A percentile compares a stretch with the other conserved stretches of the same genome.
Evolutionary conservation across 2,888 invertebrate species (phyloP).

Genomic region (Molorchus minor): DNA sequence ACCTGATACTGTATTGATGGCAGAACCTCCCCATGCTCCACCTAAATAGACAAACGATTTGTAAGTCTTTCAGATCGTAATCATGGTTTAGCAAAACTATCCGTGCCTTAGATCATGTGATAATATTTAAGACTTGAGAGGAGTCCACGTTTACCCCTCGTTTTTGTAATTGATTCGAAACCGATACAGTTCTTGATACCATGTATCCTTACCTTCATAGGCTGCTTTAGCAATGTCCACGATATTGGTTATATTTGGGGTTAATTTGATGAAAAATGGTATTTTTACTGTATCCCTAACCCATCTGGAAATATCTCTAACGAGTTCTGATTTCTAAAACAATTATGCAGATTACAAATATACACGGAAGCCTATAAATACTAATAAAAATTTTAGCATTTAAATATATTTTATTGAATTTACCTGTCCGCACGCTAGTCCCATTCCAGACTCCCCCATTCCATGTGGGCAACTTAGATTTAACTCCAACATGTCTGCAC

Average conservation of each 20-base stretch:
- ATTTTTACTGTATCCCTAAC: slow-evolving; percentile 86
- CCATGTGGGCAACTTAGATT: slow-evolving; percentile 99
- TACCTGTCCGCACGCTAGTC: slow-evolving; percentile 96
- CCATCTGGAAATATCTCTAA: slow-evolving; percentile 91
- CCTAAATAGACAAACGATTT: slow-evolving; percentile 65
- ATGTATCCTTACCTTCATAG: slow-evolving; percentile 79
- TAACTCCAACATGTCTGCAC: slow-evolving; percentile 94
- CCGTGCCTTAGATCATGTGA: too few species aligned
- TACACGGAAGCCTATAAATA: neutral
- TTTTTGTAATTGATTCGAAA: too few species aligned
- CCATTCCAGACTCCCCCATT: slow-evolving; percentile 99
- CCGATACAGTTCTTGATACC: too few species aligned
- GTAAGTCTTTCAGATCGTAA: too few species aligned
- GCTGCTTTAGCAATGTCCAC: slow-evolving; percentile 90
- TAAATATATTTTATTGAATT: neutral
- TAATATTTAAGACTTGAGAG: too few species aligned
- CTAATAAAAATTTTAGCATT: neutral
- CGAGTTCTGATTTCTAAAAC: slow-evolving; percentile 81
- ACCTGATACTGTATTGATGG: slow-evolving; percentile 97
- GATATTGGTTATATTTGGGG: slow-evolving; percentile 97
- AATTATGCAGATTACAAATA: neutral
- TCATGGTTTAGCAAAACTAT: too few species aligned
- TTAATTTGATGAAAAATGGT: slow-evolving; percentile 96
- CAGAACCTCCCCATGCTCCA: slow-evolving; percentile 93
- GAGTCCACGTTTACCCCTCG: too few species aligned